Evolutionary conservation across 2,797 vertebrate genomes (phyloP).

Genomic region (Catharus ustulatus): DNA sequence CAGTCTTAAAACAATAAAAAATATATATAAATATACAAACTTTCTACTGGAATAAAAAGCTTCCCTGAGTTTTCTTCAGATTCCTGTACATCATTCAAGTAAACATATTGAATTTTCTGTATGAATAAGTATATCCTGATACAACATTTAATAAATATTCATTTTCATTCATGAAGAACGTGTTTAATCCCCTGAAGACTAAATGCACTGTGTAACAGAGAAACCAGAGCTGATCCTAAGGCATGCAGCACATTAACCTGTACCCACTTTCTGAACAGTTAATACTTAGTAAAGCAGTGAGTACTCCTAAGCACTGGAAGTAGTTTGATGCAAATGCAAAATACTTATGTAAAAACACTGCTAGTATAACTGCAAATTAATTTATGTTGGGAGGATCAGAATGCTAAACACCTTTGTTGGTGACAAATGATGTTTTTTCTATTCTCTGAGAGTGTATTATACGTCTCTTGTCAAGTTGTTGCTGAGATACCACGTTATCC

Average conservation of each 20-base stretch:
- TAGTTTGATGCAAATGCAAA: slow-evolving; percentile 64
- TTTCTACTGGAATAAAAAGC: neutral
- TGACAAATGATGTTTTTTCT: slow-evolving; percentile 67
- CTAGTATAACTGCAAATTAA: slow-evolving; percentile 76
- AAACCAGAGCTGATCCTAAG: slow-evolving; percentile 23
- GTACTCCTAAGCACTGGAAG: slow-evolving; percentile 35
- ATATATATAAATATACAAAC: neutral
- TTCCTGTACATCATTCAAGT: neutral
- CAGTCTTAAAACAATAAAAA: neutral
- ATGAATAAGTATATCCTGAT: slow-evolving; percentile 2
- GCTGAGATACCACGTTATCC: slow-evolving; percentile 75
- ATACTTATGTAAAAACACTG: slow-evolving; percentile 69
- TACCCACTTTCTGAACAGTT: neutral
- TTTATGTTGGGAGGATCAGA: slow-evolving; percentile 72
- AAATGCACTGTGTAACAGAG: neutral
- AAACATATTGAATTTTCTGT: slow-evolving; percentile 6
- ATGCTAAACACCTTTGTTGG: slow-evolving; percentile 76
- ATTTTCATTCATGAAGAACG: slow-evolving; percentile 34
- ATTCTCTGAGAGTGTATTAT: slow-evolving; percentile 74
- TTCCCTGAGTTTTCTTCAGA: neutral
- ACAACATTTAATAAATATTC: slow-evolving; percentile 49
- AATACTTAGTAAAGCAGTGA: neutral
- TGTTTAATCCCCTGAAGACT: slow-evolving; percentile 20
- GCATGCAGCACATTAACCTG: slow-evolving; percentile 15
- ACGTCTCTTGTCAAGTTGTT: slow-evolving; percentile 80